phyloP scores from a whole-genome alignment of 2,888 invertebrate genomes.

The Timema podura region DNA sequence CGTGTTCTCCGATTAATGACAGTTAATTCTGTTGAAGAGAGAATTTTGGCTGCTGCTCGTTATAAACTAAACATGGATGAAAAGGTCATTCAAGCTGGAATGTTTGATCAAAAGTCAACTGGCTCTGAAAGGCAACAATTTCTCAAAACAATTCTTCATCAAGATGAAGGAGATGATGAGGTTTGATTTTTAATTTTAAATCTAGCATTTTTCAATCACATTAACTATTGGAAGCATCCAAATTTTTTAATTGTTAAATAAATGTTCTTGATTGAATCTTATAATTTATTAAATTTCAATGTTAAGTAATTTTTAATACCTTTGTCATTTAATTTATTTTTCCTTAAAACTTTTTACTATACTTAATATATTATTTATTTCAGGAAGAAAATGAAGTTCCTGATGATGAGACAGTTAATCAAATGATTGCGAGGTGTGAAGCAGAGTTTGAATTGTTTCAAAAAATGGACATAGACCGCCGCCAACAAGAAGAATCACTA shows the following conservation, averaged over 20 bases:
- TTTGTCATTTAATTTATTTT: background rate
- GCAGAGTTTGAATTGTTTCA: constrained; percentile 56
- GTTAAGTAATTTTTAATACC: background rate
- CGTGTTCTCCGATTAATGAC: constrained; percentile 58
- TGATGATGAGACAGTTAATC: constrained; percentile 62
- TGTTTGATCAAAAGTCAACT: constrained; percentile 63
- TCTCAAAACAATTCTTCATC: constrained; percentile 52
- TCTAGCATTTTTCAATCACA: background rate
- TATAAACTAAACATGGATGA: constrained; percentile 63
- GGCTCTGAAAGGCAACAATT: constrained; percentile 55
- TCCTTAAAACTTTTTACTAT: background rate
- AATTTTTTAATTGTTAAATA: background rate
- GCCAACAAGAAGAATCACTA: constrained; percentile 44
- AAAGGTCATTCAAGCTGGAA: constrained; percentile 63
- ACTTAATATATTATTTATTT: constrained; percentile 2
- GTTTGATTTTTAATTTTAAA: constrained; percentile 34
- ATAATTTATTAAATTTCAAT: background rate
- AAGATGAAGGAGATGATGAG: constrained; percentile 52
- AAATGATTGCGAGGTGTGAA: constrained; percentile 59
- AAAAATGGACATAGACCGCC: constrained; percentile 55
- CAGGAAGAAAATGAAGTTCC: constrained; percentile 60
- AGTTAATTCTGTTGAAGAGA: constrained; percentile 60
- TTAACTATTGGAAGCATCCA: background rate
- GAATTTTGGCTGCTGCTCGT: constrained; percentile 58
- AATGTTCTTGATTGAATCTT: background rate